Evolutionary conservation across 2,888 invertebrate genomes (phyloP).

Genomic region (Calliphora vomitoria): DNA sequence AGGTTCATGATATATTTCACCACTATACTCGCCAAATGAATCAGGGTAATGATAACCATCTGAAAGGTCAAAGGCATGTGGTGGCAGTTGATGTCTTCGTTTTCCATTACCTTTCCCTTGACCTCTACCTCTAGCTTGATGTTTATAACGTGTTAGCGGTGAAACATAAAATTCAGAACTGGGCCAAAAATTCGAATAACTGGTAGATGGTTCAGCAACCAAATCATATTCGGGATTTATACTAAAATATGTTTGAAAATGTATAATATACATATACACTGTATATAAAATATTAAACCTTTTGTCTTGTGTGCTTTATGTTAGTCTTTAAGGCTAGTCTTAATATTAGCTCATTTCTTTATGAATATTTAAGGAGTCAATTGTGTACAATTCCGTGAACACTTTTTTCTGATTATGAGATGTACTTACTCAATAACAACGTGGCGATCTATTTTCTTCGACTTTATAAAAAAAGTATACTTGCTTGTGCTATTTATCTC

Average conservation of each 20-base stretch:
- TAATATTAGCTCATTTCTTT: too few relatives aligned
- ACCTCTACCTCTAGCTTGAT: constrained; percentile 11
- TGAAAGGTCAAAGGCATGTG: constrained; percentile 9
- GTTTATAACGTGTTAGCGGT: constrained; percentile 36
- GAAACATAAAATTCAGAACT: constrained; percentile 16
- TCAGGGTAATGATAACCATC: constrained; percentile 15
- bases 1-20: constrained; percentile 21
- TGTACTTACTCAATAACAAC: too few relatives aligned
- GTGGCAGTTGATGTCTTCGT: constrained; percentile 8
- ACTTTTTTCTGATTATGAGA: too few relatives aligned
- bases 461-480: too few relatives aligned
- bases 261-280: too few relatives aligned
- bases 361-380: too few relatives aligned
- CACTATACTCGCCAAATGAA: constrained; percentile 40
- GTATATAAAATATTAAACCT: too few relatives aligned
- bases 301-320: constrained; percentile 10
- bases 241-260: constrained; percentile 41
- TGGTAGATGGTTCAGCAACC: constrained; percentile 36
- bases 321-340: too few relatives aligned
- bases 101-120: constrained; percentile 23
- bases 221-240: constrained; percentile 57
- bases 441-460: too few relatives aligned
- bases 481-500: too few relatives aligned
- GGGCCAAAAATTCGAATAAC: constrained; percentile 55
- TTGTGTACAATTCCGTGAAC: too few relatives aligned